These are phyloP conservation scores for Apoderus coryli DNA, from an alignment of 2,888 invertebrate species.

Conservation along the genomic window DNA sequence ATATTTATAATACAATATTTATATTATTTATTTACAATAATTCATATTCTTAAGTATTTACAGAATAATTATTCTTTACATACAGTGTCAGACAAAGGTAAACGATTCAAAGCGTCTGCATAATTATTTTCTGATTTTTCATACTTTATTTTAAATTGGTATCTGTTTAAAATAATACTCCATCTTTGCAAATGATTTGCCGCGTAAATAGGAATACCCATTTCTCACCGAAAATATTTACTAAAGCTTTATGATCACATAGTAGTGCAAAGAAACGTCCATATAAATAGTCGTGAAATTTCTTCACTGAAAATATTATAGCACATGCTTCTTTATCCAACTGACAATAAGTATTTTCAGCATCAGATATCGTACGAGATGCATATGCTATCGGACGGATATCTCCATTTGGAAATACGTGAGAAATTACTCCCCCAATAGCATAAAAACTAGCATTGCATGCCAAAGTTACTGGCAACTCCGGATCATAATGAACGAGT, in stretches of 20 bases:
- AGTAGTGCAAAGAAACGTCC: conserved; percentile 1
- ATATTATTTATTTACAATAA: too few relatives aligned
- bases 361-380: conserved; percentile 10
- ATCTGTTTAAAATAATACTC: conserved; percentile 1
- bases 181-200: conserved; percentile 1
- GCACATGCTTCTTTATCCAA: conserved; percentile 1
- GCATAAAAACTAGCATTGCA: conserved; percentile 11
- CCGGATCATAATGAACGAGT: conserved; percentile 17
- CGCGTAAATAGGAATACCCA: neutral
- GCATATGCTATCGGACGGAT: conserved; percentile 12
- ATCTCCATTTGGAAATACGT: conserved; percentile 8
- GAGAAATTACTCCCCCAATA: conserved; percentile 11
- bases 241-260: conserved; percentile 1
- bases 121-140: conserved; percentile 1
- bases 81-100: too few relatives aligned
- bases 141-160: neutral
- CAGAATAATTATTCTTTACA: too few relatives aligned
- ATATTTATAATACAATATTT: too few relatives aligned
- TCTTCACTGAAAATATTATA: neutral
- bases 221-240: conserved; percentile 1
- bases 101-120: neutral
- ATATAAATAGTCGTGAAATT: conserved; percentile 3
- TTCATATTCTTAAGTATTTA: too few relatives aligned
- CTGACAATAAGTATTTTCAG: conserved; percentile 10
- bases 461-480: conserved; percentile 11